These are phyloP conservation scores for Hemitrygon akajei DNA, from an alignment of 2,797 vertebrate species.

Conservation along the genomic window DNA sequence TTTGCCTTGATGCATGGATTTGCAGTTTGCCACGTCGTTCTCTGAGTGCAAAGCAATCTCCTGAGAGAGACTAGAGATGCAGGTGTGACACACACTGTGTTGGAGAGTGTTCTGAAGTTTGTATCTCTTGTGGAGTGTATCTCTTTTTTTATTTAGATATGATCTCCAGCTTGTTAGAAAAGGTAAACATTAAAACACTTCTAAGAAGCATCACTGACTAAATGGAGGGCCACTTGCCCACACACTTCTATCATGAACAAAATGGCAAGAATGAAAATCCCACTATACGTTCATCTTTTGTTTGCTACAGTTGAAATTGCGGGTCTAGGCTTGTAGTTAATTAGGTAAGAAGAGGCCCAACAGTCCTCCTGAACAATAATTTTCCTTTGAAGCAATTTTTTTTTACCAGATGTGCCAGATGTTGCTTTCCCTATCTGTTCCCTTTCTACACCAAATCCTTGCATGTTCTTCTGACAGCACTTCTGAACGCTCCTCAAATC, in stretches of 20 bases:
- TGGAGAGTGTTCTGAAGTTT: not conserved
- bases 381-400: constrained; percentile 21
- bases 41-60: constrained; percentile 11
- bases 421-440: not conserved
- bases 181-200: constrained; percentile 4
- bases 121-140: not conserved
- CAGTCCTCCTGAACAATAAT: not conserved
- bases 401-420: not conserved
- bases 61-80: not conserved
- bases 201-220: not conserved
- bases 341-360: not conserved
- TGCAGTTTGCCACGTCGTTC: constrained; percentile 12
- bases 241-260: not conserved
- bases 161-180: not conserved
- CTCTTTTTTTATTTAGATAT: not conserved
- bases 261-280: not conserved
- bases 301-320: not conserved
- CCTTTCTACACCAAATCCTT: not conserved
- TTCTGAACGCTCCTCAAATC: not conserved
- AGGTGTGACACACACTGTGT: constrained; percentile 23
- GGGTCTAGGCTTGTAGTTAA: not conserved
- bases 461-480: not conserved
- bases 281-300: not conserved
- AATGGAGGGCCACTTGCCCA: not conserved
- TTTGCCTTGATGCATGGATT: not conserved